These are phyloP conservation scores for Erebia epiphron DNA, from an alignment of 2,888 invertebrate genomes.

Conservation along the genomic window DNA sequence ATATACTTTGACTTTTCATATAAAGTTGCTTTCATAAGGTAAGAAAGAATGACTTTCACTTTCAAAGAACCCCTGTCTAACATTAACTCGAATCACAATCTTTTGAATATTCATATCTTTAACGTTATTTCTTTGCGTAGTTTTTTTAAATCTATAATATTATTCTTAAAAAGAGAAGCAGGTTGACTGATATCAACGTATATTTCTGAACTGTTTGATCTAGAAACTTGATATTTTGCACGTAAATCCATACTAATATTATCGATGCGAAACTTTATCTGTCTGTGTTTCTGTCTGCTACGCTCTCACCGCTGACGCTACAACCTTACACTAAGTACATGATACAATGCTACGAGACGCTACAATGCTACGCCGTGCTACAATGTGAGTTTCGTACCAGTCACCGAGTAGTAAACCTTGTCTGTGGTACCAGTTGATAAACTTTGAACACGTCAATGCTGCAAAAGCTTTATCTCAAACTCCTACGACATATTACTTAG, in stretches of 20 bases:
- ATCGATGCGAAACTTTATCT: too few relatives aligned
- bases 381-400: background rate
- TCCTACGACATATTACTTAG: background rate
- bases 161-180: too few relatives aligned
- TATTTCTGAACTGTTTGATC: background rate
- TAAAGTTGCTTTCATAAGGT: background rate
- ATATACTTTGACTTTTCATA: constrained; percentile 1
- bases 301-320: background rate
- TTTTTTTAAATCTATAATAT: background rate
- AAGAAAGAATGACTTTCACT: constrained; percentile 13
- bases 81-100: background rate
- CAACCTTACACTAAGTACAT: background rate
- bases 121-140: background rate
- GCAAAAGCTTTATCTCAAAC: background rate
- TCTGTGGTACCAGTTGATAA: background rate
- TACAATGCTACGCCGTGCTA: background rate
- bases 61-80: background rate
- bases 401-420: too few relatives aligned
- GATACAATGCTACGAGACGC: constrained; percentile 4
- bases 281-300: too few relatives aligned
- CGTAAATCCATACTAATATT: too few relatives aligned
- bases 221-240: too few relatives aligned
- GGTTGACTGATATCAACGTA: too few relatives aligned
- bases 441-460: background rate
- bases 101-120: background rate